phyloP scores from a whole-genome alignment of 2,888 invertebrate species.

The Limenitis camilla region DNA sequence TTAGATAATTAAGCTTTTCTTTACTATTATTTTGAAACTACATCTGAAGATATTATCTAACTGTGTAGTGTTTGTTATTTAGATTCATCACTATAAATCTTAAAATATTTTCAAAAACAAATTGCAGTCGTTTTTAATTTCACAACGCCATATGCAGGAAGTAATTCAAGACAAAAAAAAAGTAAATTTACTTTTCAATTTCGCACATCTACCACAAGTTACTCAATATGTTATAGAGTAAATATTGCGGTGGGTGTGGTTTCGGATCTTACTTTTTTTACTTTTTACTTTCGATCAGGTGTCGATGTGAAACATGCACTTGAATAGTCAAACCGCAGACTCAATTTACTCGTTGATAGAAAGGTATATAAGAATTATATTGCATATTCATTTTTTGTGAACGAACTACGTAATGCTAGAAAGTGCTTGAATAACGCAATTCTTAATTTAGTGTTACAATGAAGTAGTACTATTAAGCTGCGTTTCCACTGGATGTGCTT shows the following conservation, averaged over 20 bases:
- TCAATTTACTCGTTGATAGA: constrained; percentile 13
- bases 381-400: constrained; percentile 8
- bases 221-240: not conserved
- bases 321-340: constrained; percentile 13
- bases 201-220: no score
- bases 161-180: no score
- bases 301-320: constrained; percentile 15
- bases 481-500: not conserved
- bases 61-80: no score
- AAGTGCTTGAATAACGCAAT: constrained; percentile 1
- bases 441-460: not conserved
- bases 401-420: constrained; percentile 9
- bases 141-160: no score
- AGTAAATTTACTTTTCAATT: no score
- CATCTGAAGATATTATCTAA: no score
- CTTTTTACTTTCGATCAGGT: constrained; percentile 7
- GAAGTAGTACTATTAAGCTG: not conserved
- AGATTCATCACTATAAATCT: no score
- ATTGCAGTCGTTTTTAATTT: no score
- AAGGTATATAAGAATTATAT: constrained; percentile 4
- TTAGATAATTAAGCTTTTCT: no score
- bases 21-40: no score
- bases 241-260: not conserved
- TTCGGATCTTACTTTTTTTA: no score
- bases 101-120: no score